These are phyloP conservation scores for Meiosimyza platycephala DNA, from an alignment of 2,888 invertebrate species.

Conservation along the genomic window DNA sequence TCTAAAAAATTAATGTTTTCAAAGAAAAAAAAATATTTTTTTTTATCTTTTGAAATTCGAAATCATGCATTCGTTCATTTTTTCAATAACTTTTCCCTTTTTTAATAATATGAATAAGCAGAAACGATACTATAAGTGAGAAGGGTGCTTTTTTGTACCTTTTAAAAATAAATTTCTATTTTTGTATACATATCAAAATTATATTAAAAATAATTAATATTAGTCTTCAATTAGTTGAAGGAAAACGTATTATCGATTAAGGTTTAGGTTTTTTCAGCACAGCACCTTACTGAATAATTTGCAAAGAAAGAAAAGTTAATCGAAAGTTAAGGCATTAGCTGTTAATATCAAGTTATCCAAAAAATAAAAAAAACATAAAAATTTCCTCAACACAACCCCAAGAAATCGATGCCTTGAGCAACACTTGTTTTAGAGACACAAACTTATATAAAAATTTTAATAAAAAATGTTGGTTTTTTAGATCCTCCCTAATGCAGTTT, in stretches of 20 bases:
- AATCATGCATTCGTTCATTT: neutral
- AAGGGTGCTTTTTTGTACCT: too few species aligned
- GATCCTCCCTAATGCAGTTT: neutral
- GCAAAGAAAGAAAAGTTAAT: conserved; percentile 23
- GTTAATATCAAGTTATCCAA: too few species aligned
- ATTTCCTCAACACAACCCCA: conserved; percentile 58
- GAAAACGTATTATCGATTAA: too few species aligned
- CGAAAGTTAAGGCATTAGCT: conserved; percentile 38
- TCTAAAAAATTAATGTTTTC: conserved; percentile 35
- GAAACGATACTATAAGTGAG: too few species aligned
- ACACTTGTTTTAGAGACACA: conserved; percentile 31
- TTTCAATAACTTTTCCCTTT: neutral
- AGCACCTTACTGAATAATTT: too few species aligned
- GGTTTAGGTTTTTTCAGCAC: too few species aligned
- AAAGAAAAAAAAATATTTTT: neutral
- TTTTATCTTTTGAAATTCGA: neutral
- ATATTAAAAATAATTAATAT: too few species aligned
- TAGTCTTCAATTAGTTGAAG: too few species aligned
- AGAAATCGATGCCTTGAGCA: conserved; percentile 66
- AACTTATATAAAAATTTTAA: conserved; percentile 18
- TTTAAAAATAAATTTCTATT: too few species aligned
- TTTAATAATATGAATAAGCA: too few species aligned
- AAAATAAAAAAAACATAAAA: too few species aligned
- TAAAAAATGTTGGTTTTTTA: conserved; percentile 20
- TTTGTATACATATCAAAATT: too few species aligned